phyloP scores from a whole-genome alignment of 2,113 vertebrate genomes.

The Semicossyphus pulcher region DNA sequence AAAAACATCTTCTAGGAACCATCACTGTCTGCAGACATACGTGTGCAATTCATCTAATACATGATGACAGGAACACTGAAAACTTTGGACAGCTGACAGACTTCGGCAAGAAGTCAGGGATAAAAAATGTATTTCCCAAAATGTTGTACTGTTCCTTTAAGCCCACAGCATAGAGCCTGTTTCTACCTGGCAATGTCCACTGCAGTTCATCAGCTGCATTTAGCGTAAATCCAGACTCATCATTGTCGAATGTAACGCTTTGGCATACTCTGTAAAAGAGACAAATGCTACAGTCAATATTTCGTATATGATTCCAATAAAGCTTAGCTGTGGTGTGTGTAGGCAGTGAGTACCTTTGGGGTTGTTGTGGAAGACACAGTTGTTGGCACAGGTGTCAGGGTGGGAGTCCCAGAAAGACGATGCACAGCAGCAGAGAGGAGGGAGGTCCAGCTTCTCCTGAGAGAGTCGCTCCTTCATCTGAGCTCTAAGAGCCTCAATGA shows the following conservation, averaged over 20 bases:
- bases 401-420: constrained; percentile 93
- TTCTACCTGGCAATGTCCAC: not conserved
- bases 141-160: not conserved
- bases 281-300: not conserved
- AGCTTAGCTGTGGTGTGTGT: not conserved
- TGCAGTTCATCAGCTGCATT: constrained; percentile 29
- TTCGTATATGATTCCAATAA: not conserved
- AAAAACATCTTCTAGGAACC: not conserved
- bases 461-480: constrained; percentile 87
- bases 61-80: too few species aligned
- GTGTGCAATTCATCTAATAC: not conserved
- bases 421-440: constrained; percentile 91
- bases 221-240: constrained; percentile 77
- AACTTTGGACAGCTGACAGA: too few species aligned
- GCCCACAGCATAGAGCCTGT: not conserved
- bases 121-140: not conserved
- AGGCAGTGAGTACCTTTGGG: constrained; percentile 78
- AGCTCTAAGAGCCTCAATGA: constrained; percentile 86
- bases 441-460: constrained; percentile 82
- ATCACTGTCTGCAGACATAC: not conserved
- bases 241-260: constrained; percentile 86
- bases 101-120: too few species aligned
- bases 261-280: constrained; percentile 86
- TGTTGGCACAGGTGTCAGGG: constrained; percentile 94
- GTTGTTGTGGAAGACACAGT: constrained; percentile 94